Evolutionary conservation across 2,113 vertebrate genomes (phyloP).

Genomic region (Pogonocichla stellata): DNA sequence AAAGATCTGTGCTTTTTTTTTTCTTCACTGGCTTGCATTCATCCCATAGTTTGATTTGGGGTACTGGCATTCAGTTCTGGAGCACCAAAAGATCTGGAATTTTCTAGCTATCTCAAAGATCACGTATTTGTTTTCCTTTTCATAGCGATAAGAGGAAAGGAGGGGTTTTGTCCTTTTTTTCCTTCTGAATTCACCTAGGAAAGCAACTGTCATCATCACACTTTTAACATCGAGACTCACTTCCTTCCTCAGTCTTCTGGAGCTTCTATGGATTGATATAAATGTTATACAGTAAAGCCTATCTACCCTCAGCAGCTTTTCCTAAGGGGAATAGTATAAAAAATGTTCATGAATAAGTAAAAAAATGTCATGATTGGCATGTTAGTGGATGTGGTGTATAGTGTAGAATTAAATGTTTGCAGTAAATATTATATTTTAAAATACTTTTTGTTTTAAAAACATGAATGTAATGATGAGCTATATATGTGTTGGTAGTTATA

Average conservation of each 20-base stretch:
- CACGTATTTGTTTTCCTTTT: neutral
- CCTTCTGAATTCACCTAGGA: neutral
- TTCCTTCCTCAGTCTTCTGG: neutral
- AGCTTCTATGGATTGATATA: neutral
- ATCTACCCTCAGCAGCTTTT: neutral
- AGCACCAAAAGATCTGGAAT: neutral
- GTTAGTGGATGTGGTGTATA: fast-evolving
- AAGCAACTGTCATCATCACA: neutral
- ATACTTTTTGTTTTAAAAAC: neutral
- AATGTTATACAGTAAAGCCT: neutral
- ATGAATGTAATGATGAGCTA: neutral
- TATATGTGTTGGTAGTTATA: neutral
- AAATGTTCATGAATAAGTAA: neutral
- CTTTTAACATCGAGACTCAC: neutral
- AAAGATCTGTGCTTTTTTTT: neutral
- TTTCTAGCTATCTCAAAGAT: neutral
- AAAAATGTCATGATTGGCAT: fast-evolving
- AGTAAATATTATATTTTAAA: neutral
- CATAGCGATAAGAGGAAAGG: neutral
- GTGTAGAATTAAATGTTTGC: neutral
- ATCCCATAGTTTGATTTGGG: neutral
- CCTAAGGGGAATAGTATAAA: neutral
- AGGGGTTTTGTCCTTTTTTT: neutral
- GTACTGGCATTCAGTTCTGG: neutral
- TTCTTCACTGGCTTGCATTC: neutral